A percentile compares a stretch with the other conserved stretches of the same genome.
Evolutionary conservation across 2,797 vertebrate genomes (phyloP).

Genomic region (Sebastes steindachneri): DNA sequence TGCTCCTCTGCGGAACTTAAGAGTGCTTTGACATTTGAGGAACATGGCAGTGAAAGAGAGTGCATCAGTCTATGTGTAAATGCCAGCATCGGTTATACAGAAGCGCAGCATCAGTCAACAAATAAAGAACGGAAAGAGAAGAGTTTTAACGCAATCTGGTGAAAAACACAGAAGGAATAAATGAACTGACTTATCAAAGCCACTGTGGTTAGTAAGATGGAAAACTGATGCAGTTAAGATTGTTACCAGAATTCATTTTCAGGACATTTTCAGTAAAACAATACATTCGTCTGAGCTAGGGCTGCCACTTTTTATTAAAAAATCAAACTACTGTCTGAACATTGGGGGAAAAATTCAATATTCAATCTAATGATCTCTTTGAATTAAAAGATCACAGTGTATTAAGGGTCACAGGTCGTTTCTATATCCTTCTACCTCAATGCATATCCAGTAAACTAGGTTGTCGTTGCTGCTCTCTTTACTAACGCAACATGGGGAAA

Average conservation of each 20-base stretch:
- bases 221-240: neutral
- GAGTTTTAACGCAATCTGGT: neutral
- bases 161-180: neutral
- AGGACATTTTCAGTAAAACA: neutral
- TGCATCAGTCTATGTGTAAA: slow-evolving; percentile 7
- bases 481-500: neutral
- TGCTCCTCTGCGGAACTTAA: slow-evolving; percentile 48
- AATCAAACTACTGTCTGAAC: neutral
- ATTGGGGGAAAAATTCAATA: neutral
- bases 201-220: slow-evolving; percentile 68
- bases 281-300: neutral
- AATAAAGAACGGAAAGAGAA: neutral
- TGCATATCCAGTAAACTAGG: too few species aligned
- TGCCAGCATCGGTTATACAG: neutral
- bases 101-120: neutral
- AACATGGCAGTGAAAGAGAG: slow-evolving; percentile 16
- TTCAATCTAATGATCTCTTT: neutral
- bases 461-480: neutral
- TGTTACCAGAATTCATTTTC: neutral
- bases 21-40: slow-evolving; percentile 56
- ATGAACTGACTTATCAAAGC: slow-evolving; percentile 77
- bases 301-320: neutral
- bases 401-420: neutral
- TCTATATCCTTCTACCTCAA: neutral
- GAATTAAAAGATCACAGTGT: neutral